A percentile compares a stretch with the other conserved stretches of the same genome.
These are phyloP conservation scores for Pristionchus mayeri DNA, from an alignment of 2,888 invertebrate genomes.

Conservation along the genomic window DNA sequence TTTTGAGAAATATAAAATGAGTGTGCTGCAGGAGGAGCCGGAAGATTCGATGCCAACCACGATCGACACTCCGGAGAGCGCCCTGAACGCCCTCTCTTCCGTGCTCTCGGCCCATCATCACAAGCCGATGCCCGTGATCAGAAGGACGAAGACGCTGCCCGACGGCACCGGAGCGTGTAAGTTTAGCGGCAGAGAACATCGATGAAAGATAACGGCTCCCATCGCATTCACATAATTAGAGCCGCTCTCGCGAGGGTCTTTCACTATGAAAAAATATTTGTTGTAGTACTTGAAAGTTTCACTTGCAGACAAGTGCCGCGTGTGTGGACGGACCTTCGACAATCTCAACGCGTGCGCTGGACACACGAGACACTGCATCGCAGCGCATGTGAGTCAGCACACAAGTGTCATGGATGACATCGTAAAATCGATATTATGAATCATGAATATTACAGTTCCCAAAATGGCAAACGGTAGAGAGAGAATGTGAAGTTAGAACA, in stretches of 20 bases:
- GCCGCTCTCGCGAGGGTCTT: no score
- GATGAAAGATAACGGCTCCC: no score
- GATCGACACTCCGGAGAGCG: slow-evolving; percentile 24
- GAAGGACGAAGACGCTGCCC: not conserved
- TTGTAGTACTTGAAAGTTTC: not conserved
- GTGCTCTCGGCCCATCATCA: not conserved
- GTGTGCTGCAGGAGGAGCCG: not conserved
- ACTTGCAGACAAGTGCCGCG: slow-evolving; percentile 36
- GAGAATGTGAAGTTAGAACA: no score
- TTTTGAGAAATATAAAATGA: no score
- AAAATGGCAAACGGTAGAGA: no score
- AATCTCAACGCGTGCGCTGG: slow-evolving; percentile 28
- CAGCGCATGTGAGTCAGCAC: not conserved
- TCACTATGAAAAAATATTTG: not conserved
- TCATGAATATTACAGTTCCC: no score
- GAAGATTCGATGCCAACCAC: not conserved
- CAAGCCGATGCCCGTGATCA: not conserved
- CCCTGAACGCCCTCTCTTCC: not conserved
- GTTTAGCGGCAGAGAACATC: no score
- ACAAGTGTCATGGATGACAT: no score
- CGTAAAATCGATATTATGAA: no score
- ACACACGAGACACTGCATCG: slow-evolving; percentile 45
- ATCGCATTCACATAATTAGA: no score
- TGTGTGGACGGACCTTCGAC: slow-evolving; percentile 34
- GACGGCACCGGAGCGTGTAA: slow-evolving; percentile 1